phyloP scores from a whole-genome alignment of 1,140 invertebrate genomes.

The Metaphire vulgaris region DNA sequence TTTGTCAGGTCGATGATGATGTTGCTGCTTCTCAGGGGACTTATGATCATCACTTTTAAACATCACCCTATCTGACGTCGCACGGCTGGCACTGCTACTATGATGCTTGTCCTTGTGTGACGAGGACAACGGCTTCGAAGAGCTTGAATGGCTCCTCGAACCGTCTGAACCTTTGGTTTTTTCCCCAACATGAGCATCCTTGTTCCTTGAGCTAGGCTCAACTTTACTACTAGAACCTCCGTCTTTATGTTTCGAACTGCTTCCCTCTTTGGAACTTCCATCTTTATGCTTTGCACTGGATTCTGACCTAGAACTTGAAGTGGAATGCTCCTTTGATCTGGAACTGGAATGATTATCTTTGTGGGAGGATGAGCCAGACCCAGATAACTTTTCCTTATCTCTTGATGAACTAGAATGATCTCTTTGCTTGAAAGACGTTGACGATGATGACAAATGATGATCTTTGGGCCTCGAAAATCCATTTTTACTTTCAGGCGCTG shows the following conservation, averaged over 20 bases:
- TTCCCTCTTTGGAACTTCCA: neutral
- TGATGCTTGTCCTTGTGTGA: neutral
- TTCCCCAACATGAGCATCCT: neutral
- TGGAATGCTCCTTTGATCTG: neutral
- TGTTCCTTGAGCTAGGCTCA: neutral
- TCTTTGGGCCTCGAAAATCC: neutral
- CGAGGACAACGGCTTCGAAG: neutral
- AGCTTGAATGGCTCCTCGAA: neutral
- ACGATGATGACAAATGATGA: neutral
- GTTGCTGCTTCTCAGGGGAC: neutral
- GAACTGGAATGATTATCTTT: conserved; percentile 3
- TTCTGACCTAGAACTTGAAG: neutral
- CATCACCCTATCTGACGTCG: neutral
- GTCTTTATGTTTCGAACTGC: neutral
- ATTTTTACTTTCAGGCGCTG: neutral
- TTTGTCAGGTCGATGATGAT: neutral
- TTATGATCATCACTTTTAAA: neutral
- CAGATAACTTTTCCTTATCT: neutral
- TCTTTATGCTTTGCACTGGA: neutral
- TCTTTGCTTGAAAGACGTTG: neutral
- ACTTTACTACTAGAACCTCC: neutral
- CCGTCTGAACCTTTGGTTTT: neutral
- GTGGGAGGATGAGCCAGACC: neutral
- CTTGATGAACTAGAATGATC: neutral
- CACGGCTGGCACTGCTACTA: neutral